Base-by-base conservation (phyloP, 2,797 vertebrate species). In the Cryptoprocta ferox region DNA sequence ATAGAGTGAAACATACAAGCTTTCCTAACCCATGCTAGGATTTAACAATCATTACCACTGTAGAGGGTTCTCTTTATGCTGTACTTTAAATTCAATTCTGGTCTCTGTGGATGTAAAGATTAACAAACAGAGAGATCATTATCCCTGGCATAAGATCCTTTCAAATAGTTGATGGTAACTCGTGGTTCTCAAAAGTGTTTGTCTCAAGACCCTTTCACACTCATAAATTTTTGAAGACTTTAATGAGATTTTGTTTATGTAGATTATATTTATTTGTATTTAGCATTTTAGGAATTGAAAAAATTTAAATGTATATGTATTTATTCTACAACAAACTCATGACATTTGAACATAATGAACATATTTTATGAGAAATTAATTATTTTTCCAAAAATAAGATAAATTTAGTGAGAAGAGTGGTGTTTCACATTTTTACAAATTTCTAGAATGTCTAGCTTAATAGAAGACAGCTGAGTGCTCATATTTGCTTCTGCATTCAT, bases 361-460 rank as follows among this genome's bases (percentile, higher is more conserved):
- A 30, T 48, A 90, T 63, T 88, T 89, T 92, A 68, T 90, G 50
- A 68, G 89, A 95, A 91, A 78, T 39, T 68, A 76, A 59, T 21
- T 85, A 5, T 35, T 68, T 84, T 95, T 97, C 82, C 15, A 15
- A 3, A 78, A 95, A 42, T 59, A 79, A 88, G 50, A 95, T 21
- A 63, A 93, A 96, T 30, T n/a, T 35, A 71, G 8, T 89, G 61
- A 79, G 66, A 92, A 87, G 45, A 84, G 18, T 68, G 66, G 56
- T 91, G 14, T 89, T 95, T 87, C 87, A 86, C 28, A 65, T 85
- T 80, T 91, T 79, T 97, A 28, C 24, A 87, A 76, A 80, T 93
- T 65, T 93, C 79, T 83, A 83, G 50, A 94, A 50, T 37, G 30
- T 84, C 32, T 59, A 35, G 32, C 59, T 86, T 75, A 83, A 91